These are phyloP conservation scores for Philonicus albiceps DNA, from an alignment of 2,888 invertebrate species.

Conservation along the genomic window DNA sequence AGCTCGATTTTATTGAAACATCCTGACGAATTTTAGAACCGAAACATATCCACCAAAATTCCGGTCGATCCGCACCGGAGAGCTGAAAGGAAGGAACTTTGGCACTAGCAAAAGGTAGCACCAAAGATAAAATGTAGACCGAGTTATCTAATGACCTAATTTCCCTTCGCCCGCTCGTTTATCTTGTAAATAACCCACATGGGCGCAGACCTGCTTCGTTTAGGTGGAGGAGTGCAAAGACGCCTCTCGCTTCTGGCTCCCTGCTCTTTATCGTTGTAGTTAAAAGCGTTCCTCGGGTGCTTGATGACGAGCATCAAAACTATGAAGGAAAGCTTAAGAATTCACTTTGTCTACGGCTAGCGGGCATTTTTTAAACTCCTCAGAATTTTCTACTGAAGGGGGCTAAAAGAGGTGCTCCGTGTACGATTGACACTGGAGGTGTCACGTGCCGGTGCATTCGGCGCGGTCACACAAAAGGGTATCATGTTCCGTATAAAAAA, in stretches of 20 bases:
- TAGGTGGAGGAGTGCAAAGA: constrained; percentile 15
- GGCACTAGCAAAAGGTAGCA: neutral
- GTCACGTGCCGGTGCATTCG: neutral
- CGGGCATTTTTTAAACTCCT: constrained; percentile 25
- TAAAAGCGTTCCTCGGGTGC: constrained; percentile 7
- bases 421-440: constrained; percentile 29
- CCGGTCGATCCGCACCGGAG: neutral
- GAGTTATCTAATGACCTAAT: constrained; percentile 25
- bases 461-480: neutral
- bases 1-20: neutral
- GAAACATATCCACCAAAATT: neutral
- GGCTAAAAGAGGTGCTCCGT: neutral
- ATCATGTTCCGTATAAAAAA: neutral
- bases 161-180: neutral
- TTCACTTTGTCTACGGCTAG: constrained; percentile 26
- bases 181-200: constrained; percentile 29
- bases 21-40: neutral
- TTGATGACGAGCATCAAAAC: constrained; percentile 29
- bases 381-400: neutral
- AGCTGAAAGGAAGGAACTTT: neutral
- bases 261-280: neutral
- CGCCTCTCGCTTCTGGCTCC: neutral
- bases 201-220: constrained; percentile 1
- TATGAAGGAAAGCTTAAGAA: constrained; percentile 26
- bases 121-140: constrained; percentile 7